Conservation (phyloP, 2,797 vertebrate species). For the Emydoidea blandingii region DNA sequence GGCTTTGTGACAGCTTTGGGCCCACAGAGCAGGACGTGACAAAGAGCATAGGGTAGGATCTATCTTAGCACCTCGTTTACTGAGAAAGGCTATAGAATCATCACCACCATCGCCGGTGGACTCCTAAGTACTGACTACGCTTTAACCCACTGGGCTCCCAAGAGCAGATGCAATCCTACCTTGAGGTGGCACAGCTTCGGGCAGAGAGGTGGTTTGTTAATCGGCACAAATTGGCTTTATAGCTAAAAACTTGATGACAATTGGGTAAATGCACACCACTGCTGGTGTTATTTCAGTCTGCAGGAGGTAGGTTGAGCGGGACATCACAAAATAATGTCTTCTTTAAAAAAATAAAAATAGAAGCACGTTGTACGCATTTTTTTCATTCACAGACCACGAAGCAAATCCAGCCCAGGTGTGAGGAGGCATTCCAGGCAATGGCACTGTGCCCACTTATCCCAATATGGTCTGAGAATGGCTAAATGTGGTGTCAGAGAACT, state of each 20-base stretch:
- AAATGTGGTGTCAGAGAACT: background rate
- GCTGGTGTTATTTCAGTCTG: background rate
- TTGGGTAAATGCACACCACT: background rate
- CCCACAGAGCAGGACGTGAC: accelerated
- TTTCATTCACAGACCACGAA: no score
- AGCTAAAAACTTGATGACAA: background rate
- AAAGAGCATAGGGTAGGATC: background rate
- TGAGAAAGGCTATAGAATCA: no score
- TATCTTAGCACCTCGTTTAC: accelerated
- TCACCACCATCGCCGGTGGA: background rate
- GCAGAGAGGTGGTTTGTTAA: accelerated
- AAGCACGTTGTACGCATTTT: background rate
- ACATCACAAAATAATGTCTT: background rate
- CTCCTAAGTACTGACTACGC: accelerated
- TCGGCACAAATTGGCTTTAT: accelerated
- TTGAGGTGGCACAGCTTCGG: background rate
- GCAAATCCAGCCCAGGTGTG: no score
- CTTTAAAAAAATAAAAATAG: no score
- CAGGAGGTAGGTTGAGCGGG: background rate
- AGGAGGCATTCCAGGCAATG: background rate
- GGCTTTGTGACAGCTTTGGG: background rate
- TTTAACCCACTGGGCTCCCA: background rate
- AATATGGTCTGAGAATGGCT: background rate
- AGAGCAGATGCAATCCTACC: background rate
- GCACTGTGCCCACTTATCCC: background rate